A percentile compares a stretch with the other conserved stretches of the same genome.
Evolutionary conservation across 2,113 vertebrate genomes (phyloP).

Genomic region (Sclerurus mexicanus): DNA sequence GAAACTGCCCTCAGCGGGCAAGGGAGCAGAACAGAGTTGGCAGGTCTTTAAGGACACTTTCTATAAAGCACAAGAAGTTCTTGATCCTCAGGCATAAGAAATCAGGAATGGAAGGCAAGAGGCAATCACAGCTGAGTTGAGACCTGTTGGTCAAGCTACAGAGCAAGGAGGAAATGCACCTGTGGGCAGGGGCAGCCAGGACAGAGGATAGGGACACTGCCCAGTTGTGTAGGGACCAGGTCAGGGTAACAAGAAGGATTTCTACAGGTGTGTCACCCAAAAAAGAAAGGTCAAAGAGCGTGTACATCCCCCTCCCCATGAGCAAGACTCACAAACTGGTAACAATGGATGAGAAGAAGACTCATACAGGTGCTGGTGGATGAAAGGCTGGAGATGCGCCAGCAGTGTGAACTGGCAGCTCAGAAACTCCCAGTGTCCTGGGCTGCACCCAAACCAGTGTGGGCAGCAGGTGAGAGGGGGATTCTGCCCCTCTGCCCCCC

Average conservation of each 20-base stretch:
- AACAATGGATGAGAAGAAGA: not conserved
- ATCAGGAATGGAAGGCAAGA: not conserved
- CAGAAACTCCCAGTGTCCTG: not conserved
- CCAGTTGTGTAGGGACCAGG: not conserved
- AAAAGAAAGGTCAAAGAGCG: not conserved
- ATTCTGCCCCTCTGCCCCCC: not conserved
- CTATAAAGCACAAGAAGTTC: no score
- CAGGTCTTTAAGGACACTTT: not conserved
- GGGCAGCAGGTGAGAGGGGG: not conserved
- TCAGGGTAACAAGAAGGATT: not conserved
- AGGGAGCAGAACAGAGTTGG: not conserved
- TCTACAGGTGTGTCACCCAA: not conserved
- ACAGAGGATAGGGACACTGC: not conserved
- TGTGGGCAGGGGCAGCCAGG: not conserved
- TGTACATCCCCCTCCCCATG: not conserved
- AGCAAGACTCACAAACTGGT: not conserved
- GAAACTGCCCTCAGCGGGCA: not conserved
- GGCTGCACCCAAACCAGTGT: not conserved
- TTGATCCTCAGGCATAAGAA: not conserved
- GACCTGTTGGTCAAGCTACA: not conserved
- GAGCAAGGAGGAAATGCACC: not conserved
- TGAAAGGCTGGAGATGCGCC: not conserved
- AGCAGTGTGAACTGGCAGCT: not conserved
- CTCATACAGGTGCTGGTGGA: not conserved
- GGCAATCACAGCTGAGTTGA: not conserved